A percentile compares a stretch with the other conserved stretches of the same genome.
phyloP scores from a whole-genome alignment of 92 coral and sea anemone species.

The Zoanthus sociatus region DNA sequence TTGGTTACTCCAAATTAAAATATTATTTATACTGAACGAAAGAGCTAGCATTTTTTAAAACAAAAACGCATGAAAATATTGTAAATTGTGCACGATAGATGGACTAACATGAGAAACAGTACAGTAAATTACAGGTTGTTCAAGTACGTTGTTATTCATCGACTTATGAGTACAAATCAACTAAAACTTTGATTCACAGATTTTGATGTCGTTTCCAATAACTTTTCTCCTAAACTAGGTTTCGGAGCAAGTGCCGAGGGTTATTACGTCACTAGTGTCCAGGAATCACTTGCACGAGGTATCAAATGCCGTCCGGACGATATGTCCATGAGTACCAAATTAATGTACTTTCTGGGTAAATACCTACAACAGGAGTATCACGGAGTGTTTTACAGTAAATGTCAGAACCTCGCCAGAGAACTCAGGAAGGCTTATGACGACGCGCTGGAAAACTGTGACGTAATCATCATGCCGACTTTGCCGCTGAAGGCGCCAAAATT shows the following conservation, averaged over 20 bases:
- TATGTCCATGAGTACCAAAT: conserved; percentile 1
- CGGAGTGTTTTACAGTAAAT: conserved; percentile 44
- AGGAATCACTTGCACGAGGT: conserved; percentile 76
- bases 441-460: conserved; percentile 36
- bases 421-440: conserved; percentile 42
- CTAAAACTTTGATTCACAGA: not conserved
- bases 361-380: conserved; percentile 42
- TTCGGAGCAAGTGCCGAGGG: conserved; percentile 70
- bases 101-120: too few relatives aligned
- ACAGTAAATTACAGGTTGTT: too few relatives aligned
- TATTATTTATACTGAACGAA: not conserved
- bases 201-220: not conserved
- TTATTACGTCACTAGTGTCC: conserved; percentile 75
- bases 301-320: conserved; percentile 56
- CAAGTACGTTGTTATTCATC: too few relatives aligned
- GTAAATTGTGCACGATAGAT: too few relatives aligned
- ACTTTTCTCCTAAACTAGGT: not conserved
- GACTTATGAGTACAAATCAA: too few relatives aligned
- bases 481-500: conserved; percentile 20
- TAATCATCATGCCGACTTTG: conserved; percentile 52
- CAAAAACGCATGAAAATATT: too few relatives aligned
- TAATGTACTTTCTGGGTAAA: conserved; percentile 28
- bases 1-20: not conserved
- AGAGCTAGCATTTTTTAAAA: too few relatives aligned
- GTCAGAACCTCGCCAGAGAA: conserved; percentile 46